Evolutionary conservation across 1,140 invertebrate genomes (phyloP).

Genomic region (Zaprionus vittiger): DNA sequence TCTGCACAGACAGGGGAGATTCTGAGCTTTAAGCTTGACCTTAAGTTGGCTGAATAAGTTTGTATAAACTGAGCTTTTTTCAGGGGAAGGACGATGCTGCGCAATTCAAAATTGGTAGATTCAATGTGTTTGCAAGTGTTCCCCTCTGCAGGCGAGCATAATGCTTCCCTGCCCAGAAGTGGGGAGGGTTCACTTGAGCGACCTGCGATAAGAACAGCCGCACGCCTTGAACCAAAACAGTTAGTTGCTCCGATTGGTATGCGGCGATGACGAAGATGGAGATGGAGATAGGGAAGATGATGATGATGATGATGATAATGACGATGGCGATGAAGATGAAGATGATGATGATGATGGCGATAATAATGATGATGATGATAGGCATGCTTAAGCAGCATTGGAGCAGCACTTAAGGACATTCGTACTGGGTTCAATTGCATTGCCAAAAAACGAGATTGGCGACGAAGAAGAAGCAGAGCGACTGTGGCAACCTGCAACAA

Average conservation of each 20-base stretch:
- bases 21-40: not conserved
- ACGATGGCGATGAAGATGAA: not conserved
- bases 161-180: not conserved
- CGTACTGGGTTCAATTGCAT: not conserved
- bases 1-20: not conserved
- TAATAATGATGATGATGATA: not conserved
- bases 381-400: conserved; percentile 1
- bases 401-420: conserved; percentile 17
- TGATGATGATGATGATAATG: not conserved
- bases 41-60: not conserved
- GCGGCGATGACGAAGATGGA: conserved; percentile 2
- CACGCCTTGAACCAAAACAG: conserved; percentile 29
- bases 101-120: not conserved
- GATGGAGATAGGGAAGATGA: conserved; percentile 5
- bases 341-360: not conserved
- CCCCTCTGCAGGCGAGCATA: not conserved
- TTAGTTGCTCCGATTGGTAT: conserved; percentile 3
- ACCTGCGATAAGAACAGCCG: conserved; percentile 2
- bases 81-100: conserved; percentile 28
- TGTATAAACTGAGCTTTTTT: not conserved
- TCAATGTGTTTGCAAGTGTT: not conserved
- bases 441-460: conserved; percentile 22
- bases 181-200: not conserved
- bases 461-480: not conserved
- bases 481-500: conserved; percentile 51